Evolutionary conservation across 2,888 invertebrate genomes (phyloP), one percentile per base, ranked within the genome.

Genomic region (Calliscelio sp.): DNA sequence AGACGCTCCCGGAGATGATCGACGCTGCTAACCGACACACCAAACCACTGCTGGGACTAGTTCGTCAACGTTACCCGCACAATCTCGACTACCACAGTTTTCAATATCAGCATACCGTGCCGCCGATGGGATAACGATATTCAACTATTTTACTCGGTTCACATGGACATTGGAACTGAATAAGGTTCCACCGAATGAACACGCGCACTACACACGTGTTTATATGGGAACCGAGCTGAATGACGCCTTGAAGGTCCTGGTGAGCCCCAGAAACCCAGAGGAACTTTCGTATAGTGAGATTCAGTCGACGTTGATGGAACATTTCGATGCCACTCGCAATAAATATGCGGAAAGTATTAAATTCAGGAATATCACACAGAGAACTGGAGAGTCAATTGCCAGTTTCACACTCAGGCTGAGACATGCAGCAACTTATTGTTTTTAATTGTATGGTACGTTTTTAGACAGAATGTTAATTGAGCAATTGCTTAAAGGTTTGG

Each of bases 391-490:
- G 10, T 20, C 78, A 3, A 16, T 82, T 4, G 75, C 82, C 0
- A 63, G 24, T 5, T 85, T 85, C 22, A 55, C 82, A 0, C 38
- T 85, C 6, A 59, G 73, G 16, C 35, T 82, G 5, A 53, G 35
- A 25, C 73, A 83, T 65, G 78, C 44, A 11, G 75, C 85, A 0
- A 32, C 57, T 0, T 28, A 81, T 22, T 85, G 83, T 28, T 65
- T 83, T n/a, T n/a, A n/a, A n/a, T n/a, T n/a, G 2, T 83, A 73
- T 18, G 80, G 44, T 1, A n/a, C 1, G 18, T 79, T 80, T 65
- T 28, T 83, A 7, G 82, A 85, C 49, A 14, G 85, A 7, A 80
- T 85, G 80, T 38, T 85, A 0, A 82, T 74, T 8, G 82, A 83
- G n/a, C 77, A 82, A 65, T 10, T 85, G 6, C 14, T 85, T 0